phyloP scores from a whole-genome alignment of 1,140 invertebrate species.

The Zaprionus gabonicus region DNA sequence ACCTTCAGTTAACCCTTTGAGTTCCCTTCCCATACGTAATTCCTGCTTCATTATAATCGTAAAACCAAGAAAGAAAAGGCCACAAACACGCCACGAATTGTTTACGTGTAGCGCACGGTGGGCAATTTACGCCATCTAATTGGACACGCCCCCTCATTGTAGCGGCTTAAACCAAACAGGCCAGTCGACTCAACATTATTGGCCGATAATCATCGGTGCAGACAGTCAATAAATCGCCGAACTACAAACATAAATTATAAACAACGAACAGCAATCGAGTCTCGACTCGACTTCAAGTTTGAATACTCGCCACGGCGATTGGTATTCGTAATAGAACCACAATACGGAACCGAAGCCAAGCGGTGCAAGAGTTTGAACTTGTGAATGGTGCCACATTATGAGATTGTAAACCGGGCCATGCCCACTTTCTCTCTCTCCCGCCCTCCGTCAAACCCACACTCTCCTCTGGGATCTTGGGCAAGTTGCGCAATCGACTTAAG shows the following conservation, averaged over 20 bases:
- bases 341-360: slow-evolving; percentile 6
- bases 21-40: slow-evolving; percentile 7
- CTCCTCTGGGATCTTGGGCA: slow-evolving; percentile 58
- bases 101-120: slow-evolving; percentile 35
- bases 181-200: slow-evolving; percentile 10
- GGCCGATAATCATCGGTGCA: slow-evolving; percentile 34
- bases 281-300: not conserved
- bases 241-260: slow-evolving; percentile 40
- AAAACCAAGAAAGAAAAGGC: slow-evolving; percentile 1
- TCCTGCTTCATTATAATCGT: not conserved
- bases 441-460: slow-evolving; percentile 10
- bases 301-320: slow-evolving; percentile 1
- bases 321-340: slow-evolving; percentile 28
- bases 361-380: not conserved
- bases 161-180: slow-evolving; percentile 21
- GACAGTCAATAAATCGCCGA: slow-evolving; percentile 18
- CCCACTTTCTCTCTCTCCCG: slow-evolving; percentile 65
- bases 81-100: slow-evolving; percentile 26
- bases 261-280: not conserved
- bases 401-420: not conserved
- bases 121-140: slow-evolving; percentile 43
- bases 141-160: slow-evolving; percentile 43
- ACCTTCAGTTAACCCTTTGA: not conserved
- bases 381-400: not conserved
- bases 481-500: slow-evolving; percentile 56